A percentile compares a stretch with the other conserved stretches of the same genome.
These are phyloP conservation scores for Cynaeus angustus DNA, from an alignment of 2,888 invertebrate species.

Conservation along the genomic window DNA sequence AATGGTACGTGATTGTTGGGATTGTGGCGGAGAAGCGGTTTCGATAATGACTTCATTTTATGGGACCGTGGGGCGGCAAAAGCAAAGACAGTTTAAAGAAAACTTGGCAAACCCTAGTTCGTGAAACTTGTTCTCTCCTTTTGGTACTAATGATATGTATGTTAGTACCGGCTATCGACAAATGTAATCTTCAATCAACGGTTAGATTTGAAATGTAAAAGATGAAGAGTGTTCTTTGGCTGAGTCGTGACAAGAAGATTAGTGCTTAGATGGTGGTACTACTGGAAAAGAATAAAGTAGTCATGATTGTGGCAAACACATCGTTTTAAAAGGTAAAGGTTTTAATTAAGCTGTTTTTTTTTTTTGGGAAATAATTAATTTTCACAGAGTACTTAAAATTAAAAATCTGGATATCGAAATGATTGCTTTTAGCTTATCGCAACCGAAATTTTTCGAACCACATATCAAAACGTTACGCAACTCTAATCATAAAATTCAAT, in stretches of 20 bases:
- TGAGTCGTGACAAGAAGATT: background rate
- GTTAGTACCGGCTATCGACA: constrained; percentile 2
- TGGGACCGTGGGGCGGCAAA: background rate
- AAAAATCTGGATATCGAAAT: no score
- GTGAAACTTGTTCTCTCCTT: background rate
- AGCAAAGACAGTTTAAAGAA: background rate
- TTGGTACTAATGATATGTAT: constrained; percentile 4
- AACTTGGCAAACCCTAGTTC: no score
- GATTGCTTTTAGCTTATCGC: background rate
- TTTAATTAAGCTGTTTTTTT: no score
- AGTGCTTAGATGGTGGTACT: constrained; percentile 1
- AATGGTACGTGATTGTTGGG: background rate
- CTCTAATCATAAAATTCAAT: constrained; percentile 19
- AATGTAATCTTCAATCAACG: background rate
- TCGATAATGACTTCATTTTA: constrained; percentile 4
- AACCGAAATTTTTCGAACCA: background rate
- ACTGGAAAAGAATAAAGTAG: background rate
- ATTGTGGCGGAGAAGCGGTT: no score
- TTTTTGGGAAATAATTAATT: no score
- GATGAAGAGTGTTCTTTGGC: background rate
- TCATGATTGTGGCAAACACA: background rate
- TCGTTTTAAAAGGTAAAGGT: background rate
- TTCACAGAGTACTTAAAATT: no score
- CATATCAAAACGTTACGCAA: background rate
- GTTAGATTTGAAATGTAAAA: background rate